A percentile compares a stretch with the other conserved stretches of the same genome.
phyloP scores from a whole-genome alignment of 2,888 invertebrate species.

The Scaptomyza polygonia region DNA sequence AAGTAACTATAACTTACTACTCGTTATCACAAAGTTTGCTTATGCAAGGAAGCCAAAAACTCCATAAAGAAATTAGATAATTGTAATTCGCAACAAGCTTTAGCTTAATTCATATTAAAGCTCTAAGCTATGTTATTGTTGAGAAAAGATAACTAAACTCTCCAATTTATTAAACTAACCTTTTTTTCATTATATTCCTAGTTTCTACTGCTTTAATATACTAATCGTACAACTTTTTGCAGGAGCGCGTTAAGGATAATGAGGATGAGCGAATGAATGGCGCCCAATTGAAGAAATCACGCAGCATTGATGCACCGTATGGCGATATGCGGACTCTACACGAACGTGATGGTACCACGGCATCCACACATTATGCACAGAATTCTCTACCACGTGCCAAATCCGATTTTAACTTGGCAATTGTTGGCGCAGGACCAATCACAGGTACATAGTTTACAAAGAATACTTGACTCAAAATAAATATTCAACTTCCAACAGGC shows the following conservation, averaged over 20 bases:
- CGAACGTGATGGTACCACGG: slow-evolving; percentile 83
- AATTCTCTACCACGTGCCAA: slow-evolving; percentile 89
- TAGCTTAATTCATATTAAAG: neutral
- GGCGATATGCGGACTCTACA: slow-evolving; percentile 89
- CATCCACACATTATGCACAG: slow-evolving; percentile 84
- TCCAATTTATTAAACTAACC: too few relatives aligned
- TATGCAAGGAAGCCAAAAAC: too few relatives aligned
- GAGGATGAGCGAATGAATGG: slow-evolving; percentile 86
- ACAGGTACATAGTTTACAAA: slow-evolving; percentile 45
- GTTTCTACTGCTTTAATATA: too few relatives aligned
- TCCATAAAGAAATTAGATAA: too few relatives aligned
- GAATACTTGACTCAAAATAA: neutral
- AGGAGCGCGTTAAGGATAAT: slow-evolving; percentile 83
- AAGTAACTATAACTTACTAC: too few relatives aligned
- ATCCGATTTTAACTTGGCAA: slow-evolving; percentile 93
- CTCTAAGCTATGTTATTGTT: too few relatives aligned
- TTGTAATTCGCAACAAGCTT: neutral
- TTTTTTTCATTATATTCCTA: too few relatives aligned
- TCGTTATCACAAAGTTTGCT: too few relatives aligned
- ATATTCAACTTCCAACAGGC: slow-evolving; percentile 35
- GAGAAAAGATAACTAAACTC: too few relatives aligned
- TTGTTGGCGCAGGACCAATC: slow-evolving; percentile 60
- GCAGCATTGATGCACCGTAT: slow-evolving; percentile 95
- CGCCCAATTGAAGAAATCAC: slow-evolving; percentile 92
- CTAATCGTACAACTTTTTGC: neutral